Base-by-base conservation (phyloP, 2,113 vertebrate species). In the Catagonus wagneri region DNA sequence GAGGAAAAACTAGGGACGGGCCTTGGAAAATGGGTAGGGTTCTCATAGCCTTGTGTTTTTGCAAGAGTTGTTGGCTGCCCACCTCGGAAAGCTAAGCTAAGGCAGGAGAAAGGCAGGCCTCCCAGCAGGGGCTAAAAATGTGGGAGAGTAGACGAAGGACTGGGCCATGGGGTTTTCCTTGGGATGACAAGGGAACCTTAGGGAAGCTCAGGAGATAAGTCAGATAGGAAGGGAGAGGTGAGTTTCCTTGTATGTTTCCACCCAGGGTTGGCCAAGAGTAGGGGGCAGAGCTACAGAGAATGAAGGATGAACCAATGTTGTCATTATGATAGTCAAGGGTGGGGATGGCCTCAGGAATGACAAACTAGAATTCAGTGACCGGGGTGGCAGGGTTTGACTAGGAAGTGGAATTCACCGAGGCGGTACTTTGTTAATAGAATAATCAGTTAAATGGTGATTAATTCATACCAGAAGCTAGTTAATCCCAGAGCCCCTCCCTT, bases 341-440 rank as follows among this genome's bases (percentile, higher is more conserved):
- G 22, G 94, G 84, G 78, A 1, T 29, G 44, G 56, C 72, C 74
- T 97, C 54, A 91, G 86, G 58, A 89, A 88, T 83, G 66, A 54
- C n/a, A 89, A 52, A 44, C 88, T 69, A 6, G 58, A 94, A 85
- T 90, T 83, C 78, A 81, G 2, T 52, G n/a, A 78, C 81, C 54
- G 52, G 60, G 58, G 44, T 85, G 87, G 60, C 10, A 44, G 87
- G 79, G 68, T 89, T 96, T 95, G 68, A 54, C 27, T 85, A 56
- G 63, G 52, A 97, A 93, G 50, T 68, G 29, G 52, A 71, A 95
- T 92, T 97, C 88, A 95, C 61, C 56, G 76, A 91, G 79, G 84
- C 34, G 29, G 83, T 32, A 75, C 66, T 93, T 94, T 91, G 34
- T 66, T 78, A 66, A 58, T 22, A 79, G 79, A 66, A 80, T 79